These are phyloP conservation scores for Arion vulgaris DNA, from an alignment of 1,140 invertebrate species.

Conservation along the genomic window DNA sequence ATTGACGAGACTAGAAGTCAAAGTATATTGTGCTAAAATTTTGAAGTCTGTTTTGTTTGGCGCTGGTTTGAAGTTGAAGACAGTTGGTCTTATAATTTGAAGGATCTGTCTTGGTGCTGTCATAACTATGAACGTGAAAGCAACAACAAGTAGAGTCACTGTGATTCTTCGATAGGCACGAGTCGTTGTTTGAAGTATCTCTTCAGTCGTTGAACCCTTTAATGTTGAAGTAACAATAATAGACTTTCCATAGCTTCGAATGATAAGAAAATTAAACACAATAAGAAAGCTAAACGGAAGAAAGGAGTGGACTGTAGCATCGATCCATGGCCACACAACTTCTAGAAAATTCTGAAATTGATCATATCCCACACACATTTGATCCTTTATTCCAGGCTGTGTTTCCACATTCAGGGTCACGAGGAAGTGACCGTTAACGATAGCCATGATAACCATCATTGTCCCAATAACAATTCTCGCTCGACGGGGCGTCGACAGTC, in stretches of 20 bases:
- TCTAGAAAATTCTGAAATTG: conserved; percentile 49
- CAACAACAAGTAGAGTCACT: conserved; percentile 55
- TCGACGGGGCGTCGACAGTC: conserved; percentile 42
- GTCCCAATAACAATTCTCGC: conserved; percentile 44
- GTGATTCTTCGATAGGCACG: conserved; percentile 48
- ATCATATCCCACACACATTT: conserved; percentile 39
- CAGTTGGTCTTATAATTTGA: conserved; percentile 47
- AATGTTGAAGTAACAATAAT: conserved; percentile 39
- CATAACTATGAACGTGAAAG: conserved; percentile 56
- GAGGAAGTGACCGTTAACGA: conserved; percentile 54
- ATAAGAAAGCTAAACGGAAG: conserved; percentile 57
- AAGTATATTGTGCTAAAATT: conserved; percentile 46
- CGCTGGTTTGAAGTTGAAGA: conserved; percentile 46
- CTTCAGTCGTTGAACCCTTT: conserved; percentile 14
- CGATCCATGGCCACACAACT: conserved; percentile 59
- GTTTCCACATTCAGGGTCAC: conserved; percentile 43
- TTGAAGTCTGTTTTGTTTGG: conserved; percentile 45
- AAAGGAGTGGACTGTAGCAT: conserved; percentile 62
- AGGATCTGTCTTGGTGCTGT: conserved; percentile 56
- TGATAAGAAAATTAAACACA: conserved; percentile 62
- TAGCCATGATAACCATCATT: conserved; percentile 42
- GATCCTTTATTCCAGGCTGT: background rate
- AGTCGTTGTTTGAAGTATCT: background rate
- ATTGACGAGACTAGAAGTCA: conserved; percentile 48
- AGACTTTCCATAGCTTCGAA: conserved; percentile 51